Evolutionary conservation across 2,888 invertebrate species (phyloP), one percentile per base, ranked within the genome.

Genomic region (Yponomeuta cagnagella): DNA sequence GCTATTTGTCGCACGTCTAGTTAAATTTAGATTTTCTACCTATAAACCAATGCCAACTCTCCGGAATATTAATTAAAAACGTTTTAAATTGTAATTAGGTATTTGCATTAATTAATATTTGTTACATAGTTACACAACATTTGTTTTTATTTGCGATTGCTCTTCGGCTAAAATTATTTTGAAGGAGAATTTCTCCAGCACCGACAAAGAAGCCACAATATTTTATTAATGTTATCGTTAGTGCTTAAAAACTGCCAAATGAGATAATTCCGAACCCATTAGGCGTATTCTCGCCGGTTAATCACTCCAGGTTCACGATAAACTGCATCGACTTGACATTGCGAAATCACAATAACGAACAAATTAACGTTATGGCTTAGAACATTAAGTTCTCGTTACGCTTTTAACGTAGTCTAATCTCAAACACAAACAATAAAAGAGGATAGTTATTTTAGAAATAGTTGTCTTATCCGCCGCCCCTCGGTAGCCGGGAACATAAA

Each of bases 401-500:
- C 33, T 65, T 65, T 65, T 58, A 58, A 58, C 15, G 52, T 58
- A 15, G 52, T 58, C 52, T 58, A 58, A 58, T 58, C 52, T 58
- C 5, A 15, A 58, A 58, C 52, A 58, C 52, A 58, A 58, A 58
- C 52, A 58, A 58, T 58, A 58, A 64, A 64, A 31, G 30, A 67
- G 12, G 31, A 68, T 68, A 30, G 68, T 48, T 68, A 68, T 68
- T 68, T 68, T 68, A 48, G 68, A 68, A 68, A 48, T 68, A 30
- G 68, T 68, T 48, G 48, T 70, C 71, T 71, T 70, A 64, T 68
- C 70, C 77, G 81, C 82, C 84, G 80, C 79, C 77, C 80, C 80
- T 79, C 77, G 87, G 89, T 76, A 82, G 75, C 85, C 89, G 83
- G 89, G 88, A 90, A 87, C 82, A 89, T 89, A 90, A 90, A 89